phyloP scores from a whole-genome alignment of 37 sponge, comb jelly and placozoan species.

The Theonella swinhoei region DNA sequence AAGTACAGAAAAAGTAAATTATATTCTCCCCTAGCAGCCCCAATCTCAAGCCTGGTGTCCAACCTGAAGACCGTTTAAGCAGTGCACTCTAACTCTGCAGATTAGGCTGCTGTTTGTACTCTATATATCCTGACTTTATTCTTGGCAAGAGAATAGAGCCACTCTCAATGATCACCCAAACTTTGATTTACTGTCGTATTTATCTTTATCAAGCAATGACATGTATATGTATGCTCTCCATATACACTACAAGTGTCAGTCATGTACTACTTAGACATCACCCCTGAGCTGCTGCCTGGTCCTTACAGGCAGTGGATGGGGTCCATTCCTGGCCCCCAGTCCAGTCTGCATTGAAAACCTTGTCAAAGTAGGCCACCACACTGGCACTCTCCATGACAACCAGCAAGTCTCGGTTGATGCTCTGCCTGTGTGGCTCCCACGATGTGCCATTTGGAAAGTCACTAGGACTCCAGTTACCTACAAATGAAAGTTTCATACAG shows the following conservation, averaged over 20 bases:
- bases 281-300: too few relatives aligned
- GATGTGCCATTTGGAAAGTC: constrained; percentile 69
- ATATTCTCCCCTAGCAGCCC: not conserved
- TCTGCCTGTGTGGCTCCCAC: constrained; percentile 47
- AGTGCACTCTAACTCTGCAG: not conserved
- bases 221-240: too few relatives aligned
- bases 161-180: too few relatives aligned
- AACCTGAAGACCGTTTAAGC: not conserved
- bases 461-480: constrained; percentile 90
- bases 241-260: too few relatives aligned
- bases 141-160: too few relatives aligned
- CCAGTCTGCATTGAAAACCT: constrained; percentile 73
- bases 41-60: constrained; percentile 10
- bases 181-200: too few relatives aligned
- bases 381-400: constrained; percentile 43
- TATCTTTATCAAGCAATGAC: too few relatives aligned
- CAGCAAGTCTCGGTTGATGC: constrained; percentile 70
- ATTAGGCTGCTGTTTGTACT: too few relatives aligned
- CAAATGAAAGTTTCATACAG: not conserved
- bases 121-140: too few relatives aligned
- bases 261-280: too few relatives aligned
- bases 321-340: constrained; percentile 60
- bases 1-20: constrained; percentile 30
- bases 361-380: constrained; percentile 55
- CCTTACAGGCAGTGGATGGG: too few relatives aligned